Conservation (phyloP, 1,140 invertebrate species). For the Trichonephila inaurata region DNA sequence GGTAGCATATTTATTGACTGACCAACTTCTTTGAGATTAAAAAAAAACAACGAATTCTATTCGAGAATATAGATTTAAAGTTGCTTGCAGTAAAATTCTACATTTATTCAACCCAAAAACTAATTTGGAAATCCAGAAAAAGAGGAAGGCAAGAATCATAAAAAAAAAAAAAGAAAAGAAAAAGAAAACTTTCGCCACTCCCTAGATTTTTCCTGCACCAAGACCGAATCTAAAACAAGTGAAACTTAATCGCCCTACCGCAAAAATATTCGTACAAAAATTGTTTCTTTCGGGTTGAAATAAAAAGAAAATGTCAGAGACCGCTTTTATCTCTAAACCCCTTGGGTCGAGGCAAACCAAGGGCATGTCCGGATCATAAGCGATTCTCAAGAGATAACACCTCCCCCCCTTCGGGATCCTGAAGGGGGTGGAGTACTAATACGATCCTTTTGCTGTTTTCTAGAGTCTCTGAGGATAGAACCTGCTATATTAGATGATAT, state of each 20-base stretch:
- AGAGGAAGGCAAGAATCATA: background rate
- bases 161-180: no score
- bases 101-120: no score
- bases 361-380: constrained; percentile 9
- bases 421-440: constrained; percentile 42
- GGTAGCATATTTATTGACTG: no score
- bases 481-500: constrained; percentile 14
- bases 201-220: no score
- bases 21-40: no score
- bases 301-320: constrained; percentile 4
- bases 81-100: no score
- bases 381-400: constrained; percentile 1
- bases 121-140: no score
- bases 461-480: background rate
- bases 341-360: constrained; percentile 8
- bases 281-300: background rate
- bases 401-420: background rate
- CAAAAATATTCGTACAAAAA: background rate
- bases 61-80: no score
- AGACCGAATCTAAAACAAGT: no score
- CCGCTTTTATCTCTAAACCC: background rate
- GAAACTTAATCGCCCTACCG: background rate
- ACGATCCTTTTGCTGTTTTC: constrained; percentile 35
- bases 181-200: background rate
- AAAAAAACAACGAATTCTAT: no score